These are phyloP conservation scores for Origma solitaria DNA, from an alignment of 2,113 vertebrate species.

Conservation along the genomic window DNA sequence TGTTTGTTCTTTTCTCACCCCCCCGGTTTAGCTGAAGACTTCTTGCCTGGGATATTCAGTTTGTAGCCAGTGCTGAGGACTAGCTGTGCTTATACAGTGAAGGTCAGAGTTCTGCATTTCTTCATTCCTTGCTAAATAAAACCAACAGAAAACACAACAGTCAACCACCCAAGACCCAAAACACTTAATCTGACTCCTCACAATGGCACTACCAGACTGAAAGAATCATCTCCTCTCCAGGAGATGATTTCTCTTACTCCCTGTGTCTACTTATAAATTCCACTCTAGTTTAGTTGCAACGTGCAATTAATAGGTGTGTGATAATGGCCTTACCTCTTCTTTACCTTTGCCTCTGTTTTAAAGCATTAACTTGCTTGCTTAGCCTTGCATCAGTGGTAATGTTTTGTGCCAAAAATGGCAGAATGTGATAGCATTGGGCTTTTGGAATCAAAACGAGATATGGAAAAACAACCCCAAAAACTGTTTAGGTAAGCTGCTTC, in stretches of 20 bases:
- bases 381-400: background rate
- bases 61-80: background rate
- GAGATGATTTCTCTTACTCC: background rate
- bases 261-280: background rate
- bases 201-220: too few species aligned
- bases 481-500: background rate
- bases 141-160: background rate
- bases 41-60: background rate
- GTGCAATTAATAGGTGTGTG: background rate
- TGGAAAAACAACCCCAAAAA: fast-evolving
- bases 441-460: background rate
- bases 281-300: background rate
- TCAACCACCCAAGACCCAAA: background rate
- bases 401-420: background rate
- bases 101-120: background rate
- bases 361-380: background rate
- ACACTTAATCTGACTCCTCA: background rate
- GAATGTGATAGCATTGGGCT: background rate
- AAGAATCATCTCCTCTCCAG: background rate
- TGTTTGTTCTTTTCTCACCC: background rate
- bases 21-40: background rate
- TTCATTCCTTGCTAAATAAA: background rate
- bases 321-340: background rate
- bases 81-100: background rate
- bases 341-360: background rate